Conservation (phyloP, 2,888 invertebrate species). For the Ormyrus nitidulus region DNA sequence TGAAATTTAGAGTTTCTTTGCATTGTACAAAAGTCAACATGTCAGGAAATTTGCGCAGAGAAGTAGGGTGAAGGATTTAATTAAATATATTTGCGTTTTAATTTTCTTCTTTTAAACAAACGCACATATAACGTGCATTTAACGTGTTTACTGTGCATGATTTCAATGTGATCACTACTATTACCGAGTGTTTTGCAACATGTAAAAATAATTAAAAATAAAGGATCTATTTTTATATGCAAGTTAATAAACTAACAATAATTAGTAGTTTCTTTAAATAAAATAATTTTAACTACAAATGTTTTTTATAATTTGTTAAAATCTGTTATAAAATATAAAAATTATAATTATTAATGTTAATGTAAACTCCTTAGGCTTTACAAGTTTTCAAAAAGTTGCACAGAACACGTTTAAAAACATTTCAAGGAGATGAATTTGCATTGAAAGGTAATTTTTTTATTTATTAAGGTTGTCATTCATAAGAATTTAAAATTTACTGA, state of each 20-base stretch:
- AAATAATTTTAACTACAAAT: neutral
- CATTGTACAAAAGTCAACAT: neutral
- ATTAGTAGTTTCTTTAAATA: neutral
- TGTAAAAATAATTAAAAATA: neutral
- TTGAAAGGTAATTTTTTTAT: conserved; percentile 73
- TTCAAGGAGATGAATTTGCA: conserved; percentile 81
- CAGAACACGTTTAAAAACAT: conserved; percentile 81
- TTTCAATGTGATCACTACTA: too few relatives aligned
- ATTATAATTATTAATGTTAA: neutral
- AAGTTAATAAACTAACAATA: too few relatives aligned
- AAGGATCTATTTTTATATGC: too few relatives aligned
- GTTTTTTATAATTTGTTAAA: too few relatives aligned
- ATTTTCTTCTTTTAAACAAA: neutral
- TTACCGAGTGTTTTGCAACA: neutral
- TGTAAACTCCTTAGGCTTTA: conserved; percentile 78
- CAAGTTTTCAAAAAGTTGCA: conserved; percentile 85
- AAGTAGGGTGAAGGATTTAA: conserved; percentile 25
- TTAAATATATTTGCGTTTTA: neutral
- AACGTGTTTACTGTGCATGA: too few relatives aligned
- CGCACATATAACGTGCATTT: too few relatives aligned
- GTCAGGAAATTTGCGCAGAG: conserved; percentile 38
- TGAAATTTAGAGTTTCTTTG: too few relatives aligned
- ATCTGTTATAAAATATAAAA: too few relatives aligned
- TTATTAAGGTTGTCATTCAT: neutral
- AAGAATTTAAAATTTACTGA: neutral